Percentiles rank a stretch among this genome's conserved stretches.
Conservation (phyloP, 2,113 vertebrate genomes). For the Pteronura brasiliensis region DNA sequence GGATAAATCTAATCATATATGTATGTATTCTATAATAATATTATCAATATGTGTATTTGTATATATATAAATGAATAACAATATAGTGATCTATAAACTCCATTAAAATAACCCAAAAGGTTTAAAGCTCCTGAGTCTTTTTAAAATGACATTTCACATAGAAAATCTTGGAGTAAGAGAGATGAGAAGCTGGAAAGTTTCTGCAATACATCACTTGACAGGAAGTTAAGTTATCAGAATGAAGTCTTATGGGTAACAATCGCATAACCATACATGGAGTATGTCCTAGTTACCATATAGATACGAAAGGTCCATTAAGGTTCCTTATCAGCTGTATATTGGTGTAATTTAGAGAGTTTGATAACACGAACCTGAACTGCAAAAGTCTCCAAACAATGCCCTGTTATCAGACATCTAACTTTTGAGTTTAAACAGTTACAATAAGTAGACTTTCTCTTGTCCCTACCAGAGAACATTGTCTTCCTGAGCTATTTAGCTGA, state of each 20-base stretch:
- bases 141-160: conserved; percentile 36
- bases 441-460: conserved; percentile 74
- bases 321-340: conserved; percentile 92
- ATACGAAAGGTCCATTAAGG: conserved; percentile 95
- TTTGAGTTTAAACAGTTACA: conserved; percentile 84
- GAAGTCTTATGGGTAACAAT: conserved; percentile 88
- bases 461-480: conserved; percentile 51
- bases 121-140: not conserved
- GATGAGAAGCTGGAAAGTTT: conserved; percentile 77
- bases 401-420: conserved; percentile 92
- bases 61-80: not conserved
- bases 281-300: conserved; percentile 85
- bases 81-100: not conserved
- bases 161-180: conserved; percentile 69
- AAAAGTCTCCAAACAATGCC: conserved; percentile 89
- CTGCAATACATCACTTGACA: conserved; percentile 94
- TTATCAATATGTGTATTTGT: no score
- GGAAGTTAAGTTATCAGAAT: conserved; percentile 92
- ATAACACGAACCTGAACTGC: conserved; percentile 88
- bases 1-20: not conserved
- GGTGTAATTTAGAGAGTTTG: conserved; percentile 92
- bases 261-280: conserved; percentile 85
- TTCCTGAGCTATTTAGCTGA: conserved; percentile 47
- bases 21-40: not conserved
- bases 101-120: not conserved